These are phyloP conservation scores for Cantharis rustica DNA, from an alignment of 2,888 invertebrate species.

Conservation along the genomic window DNA sequence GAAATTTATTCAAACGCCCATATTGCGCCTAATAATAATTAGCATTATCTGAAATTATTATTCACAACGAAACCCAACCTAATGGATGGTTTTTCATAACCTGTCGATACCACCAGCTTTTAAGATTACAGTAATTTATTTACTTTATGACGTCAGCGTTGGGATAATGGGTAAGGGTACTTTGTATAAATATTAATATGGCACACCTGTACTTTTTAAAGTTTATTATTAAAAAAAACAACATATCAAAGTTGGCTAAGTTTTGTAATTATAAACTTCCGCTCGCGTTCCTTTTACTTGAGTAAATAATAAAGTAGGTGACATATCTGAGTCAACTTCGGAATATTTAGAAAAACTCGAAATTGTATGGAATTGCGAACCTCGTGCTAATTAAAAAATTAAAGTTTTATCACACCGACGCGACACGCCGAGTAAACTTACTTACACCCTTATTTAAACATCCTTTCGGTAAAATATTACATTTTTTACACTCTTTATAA, in stretches of 20 bases:
- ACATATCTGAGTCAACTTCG: neutral
- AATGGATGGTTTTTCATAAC: slow-evolving; percentile 18
- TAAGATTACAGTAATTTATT: slow-evolving; percentile 26
- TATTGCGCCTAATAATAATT: slow-evolving; percentile 15
- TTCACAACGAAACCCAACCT: slow-evolving; percentile 7
- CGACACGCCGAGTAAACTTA: neutral
- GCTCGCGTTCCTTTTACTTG: slow-evolving; percentile 3
- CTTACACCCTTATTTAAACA: neutral
- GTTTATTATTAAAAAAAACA: slow-evolving; percentile 28
- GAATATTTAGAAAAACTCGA: neutral
- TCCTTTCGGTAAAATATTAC: neutral
- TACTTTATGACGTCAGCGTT: slow-evolving; percentile 17
- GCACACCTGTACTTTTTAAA: slow-evolving; percentile 27
- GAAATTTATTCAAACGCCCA: slow-evolving; percentile 15
- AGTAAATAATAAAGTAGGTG: neutral
- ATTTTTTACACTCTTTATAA: no score
- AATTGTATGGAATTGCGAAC: neutral
- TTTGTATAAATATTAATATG: slow-evolving; percentile 27
- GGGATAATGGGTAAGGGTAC: slow-evolving; percentile 23
- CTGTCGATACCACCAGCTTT: slow-evolving; percentile 24
- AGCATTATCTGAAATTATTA: slow-evolving; percentile 11
- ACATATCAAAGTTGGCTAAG: slow-evolving; percentile 18
- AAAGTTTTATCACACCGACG: neutral
- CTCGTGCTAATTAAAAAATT: neutral
- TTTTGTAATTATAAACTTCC: slow-evolving; percentile 27